Evolutionary conservation across 2,888 invertebrate genomes (phyloP).

Genomic region (Netelia fuscicornis): DNA sequence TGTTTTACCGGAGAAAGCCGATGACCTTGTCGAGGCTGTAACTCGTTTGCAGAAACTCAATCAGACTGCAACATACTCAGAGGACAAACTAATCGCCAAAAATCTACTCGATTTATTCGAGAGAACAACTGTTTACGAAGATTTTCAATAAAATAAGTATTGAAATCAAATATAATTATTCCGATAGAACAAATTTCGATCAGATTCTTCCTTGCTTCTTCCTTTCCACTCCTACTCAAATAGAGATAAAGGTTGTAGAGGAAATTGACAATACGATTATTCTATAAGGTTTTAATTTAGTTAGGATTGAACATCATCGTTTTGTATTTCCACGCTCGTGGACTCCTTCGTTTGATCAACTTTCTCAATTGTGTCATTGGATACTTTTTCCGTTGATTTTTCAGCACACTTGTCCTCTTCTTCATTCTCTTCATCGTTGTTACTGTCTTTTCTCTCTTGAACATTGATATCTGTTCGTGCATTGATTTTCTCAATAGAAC

Average conservation of each 20-base stretch:
- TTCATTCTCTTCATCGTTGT: conserved; percentile 12
- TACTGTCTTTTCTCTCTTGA: not conserved
- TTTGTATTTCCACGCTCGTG: not conserved
- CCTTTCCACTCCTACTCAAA: not conserved
- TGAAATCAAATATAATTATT: conserved; percentile 5
- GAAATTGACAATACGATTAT: conserved; percentile 27
- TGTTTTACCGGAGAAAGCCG: conserved; percentile 81
- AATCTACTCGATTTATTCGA: conserved; percentile 77
- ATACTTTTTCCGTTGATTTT: conserved; percentile 21
- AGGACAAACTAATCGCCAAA: conserved; percentile 77
- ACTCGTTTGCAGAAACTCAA: conserved; percentile 75
- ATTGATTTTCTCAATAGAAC: not conserved
- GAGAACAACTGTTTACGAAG: conserved; percentile 72
- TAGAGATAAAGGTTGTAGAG: not conserved
- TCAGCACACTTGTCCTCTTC: conserved; percentile 1
- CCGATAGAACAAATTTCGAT: conserved; percentile 7
- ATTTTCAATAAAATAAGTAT: conserved; percentile 51
- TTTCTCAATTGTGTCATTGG: not conserved
- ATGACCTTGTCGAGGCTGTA: conserved; percentile 79
- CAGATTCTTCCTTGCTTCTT: not conserved
- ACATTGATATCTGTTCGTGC: not conserved
- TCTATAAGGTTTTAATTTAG: conserved; percentile 1
- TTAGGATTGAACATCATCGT: conserved; percentile 3
- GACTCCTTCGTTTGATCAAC: conserved; percentile 39
- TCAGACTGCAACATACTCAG: conserved; percentile 73